Base-by-base conservation (phyloP, 2,113 vertebrate species). In the Halichoeres trimaculatus region DNA sequence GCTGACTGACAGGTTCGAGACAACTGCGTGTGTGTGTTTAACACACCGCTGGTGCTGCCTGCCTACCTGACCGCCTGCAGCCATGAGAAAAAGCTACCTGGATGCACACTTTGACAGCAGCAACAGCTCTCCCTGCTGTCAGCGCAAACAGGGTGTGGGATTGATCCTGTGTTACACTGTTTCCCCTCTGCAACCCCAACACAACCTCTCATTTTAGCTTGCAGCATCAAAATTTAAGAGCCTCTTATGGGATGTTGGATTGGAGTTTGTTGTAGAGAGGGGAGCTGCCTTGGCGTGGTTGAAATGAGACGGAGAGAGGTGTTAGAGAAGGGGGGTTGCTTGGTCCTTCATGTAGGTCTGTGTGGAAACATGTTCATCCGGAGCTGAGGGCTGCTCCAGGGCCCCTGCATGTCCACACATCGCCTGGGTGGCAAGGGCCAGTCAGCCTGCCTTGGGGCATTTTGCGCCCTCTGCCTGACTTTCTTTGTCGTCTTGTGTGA, bases 401-500 rank as follows among this genome's bases (percentile, higher is more conserved):
- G 81, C 87, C 75, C 77, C 45, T 70, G 66, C 76, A 10, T 85
- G 83, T 85, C 85, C 55, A 87, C 93, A 86, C 87, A 93, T 91
- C 6, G 56, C 77, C 68, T 82, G 73, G 78, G 80, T 93, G 91
- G 89, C 93, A 88, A 91, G 92, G 94, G 93, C 94, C 91, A 92
- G 93, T 91, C 89, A 86, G 86, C 86, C 89, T 83, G 95, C 95
- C 95, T 55, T 68, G 54, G 93, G 95, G 93, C 93, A 91, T 92
- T 92, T 94, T 83, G 76, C 92, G 84, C 86, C 81, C 61, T 81
- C 72, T 61, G 76, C 55, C 77, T 89, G 69, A 74, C 78, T 85
- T 81, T 83, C 80, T 87, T 76, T 86, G 81, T 83, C 65, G 36
- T 86, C 58, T 89, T 71, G 36, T 87, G 41, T 84, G 61, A 54